Percentiles rank a stretch among this genome's conserved stretches.
Conservation (phyloP, 2,797 vertebrate genomes). For the Microcaecilia unicolor region DNA sequence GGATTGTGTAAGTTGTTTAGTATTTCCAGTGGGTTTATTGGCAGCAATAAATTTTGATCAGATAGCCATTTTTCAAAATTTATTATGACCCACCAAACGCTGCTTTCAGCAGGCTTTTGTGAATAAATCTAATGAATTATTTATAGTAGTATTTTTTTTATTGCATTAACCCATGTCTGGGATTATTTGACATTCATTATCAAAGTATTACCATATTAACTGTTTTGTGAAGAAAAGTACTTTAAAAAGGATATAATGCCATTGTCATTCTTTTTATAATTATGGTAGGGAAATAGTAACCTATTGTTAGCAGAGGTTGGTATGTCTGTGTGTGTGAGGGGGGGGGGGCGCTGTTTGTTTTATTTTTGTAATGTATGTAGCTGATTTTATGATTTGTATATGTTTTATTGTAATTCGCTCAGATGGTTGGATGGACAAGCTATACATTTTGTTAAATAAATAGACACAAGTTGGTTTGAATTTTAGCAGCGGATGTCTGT, state of each 20-base stretch:
- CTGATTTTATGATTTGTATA: no score
- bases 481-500: no score
- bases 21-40: conserved; percentile 6
- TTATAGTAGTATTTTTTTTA: conserved; percentile 20
- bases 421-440: no score
- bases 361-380: no score
- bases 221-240: conserved; percentile 16
- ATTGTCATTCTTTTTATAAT: neutral
- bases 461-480: no score
- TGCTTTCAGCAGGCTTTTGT: conserved; percentile 35
- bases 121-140: conserved; percentile 37
- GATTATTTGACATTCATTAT: conserved; percentile 30
- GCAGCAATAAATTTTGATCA: conserved; percentile 27
- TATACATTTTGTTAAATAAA: no score
- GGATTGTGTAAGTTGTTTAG: neutral
- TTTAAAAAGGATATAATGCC: conserved; percentile 3
- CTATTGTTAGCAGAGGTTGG: no score
- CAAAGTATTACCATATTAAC: conserved; percentile 37
- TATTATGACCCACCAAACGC: conserved; percentile 27
- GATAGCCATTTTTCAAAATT: conserved; percentile 24
- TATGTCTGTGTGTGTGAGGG: no score
- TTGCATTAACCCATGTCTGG: conserved; percentile 25
- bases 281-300: neutral
- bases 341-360: no score
- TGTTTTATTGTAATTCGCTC: no score